Conservation (phyloP, 2,888 invertebrate species). For the Cristatella mucedo region DNA sequence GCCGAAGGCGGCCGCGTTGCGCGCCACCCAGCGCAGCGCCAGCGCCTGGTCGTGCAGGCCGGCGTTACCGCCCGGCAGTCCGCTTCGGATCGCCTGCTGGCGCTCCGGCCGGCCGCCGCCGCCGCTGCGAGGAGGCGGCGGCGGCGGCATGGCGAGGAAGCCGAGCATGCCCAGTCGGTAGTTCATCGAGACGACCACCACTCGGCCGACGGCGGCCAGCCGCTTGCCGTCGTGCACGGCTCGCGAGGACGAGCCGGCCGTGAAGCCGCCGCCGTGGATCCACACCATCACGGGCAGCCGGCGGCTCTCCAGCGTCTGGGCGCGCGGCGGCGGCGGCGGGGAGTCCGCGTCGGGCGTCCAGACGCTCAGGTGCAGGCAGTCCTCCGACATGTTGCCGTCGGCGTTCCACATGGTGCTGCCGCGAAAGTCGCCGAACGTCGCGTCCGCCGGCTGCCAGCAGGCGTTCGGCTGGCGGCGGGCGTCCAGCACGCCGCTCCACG, state of each 20-base stretch:
- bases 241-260: constrained; percentile 71
- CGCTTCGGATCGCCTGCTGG: not conserved
- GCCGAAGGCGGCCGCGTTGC: constrained; percentile 19
- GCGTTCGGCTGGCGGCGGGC: constrained; percentile 65
- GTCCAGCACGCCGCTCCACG: constrained; percentile 40
- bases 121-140: too few relatives aligned
- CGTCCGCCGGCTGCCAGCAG: constrained; percentile 52
- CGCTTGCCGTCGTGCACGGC: constrained; percentile 81
- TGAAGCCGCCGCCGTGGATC: constrained; percentile 50
- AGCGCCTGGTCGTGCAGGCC: constrained; percentile 80
- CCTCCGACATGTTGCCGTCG: constrained; percentile 75
- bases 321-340: not conserved
- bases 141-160: constrained; percentile 19
- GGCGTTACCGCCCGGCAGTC: constrained; percentile 51
- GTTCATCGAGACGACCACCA: constrained; percentile 79
- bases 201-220: constrained; percentile 67
- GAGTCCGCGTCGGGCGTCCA: constrained; percentile 50
- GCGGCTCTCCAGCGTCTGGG: constrained; percentile 17
- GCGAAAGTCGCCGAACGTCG: constrained; percentile 28
- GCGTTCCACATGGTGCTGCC: constrained; percentile 90
- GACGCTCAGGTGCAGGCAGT: constrained; percentile 79
- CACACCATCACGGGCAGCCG: constrained; percentile 71
- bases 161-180: constrained; percentile 79
- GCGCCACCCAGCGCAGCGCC: constrained; percentile 47
- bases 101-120: constrained; percentile 16